These are phyloP conservation scores for Nephotettix cincticeps DNA, from an alignment of 1,140 invertebrate species.

Conservation along the genomic window DNA sequence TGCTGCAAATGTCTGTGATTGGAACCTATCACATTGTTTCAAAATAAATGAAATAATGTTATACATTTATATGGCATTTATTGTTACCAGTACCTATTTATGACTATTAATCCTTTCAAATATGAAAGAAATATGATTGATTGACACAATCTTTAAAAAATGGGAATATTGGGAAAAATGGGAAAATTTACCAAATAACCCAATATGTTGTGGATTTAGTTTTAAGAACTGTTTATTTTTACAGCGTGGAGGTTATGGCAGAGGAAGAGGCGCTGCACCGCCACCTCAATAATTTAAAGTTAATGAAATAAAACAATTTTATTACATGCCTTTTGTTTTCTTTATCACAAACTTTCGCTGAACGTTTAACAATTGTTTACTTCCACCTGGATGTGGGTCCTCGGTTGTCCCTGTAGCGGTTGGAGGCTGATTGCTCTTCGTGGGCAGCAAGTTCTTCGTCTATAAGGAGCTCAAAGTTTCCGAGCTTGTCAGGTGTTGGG, in stretches of 20 bases:
- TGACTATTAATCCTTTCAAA: no score
- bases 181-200: no score
- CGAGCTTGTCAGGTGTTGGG: conserved; percentile 72
- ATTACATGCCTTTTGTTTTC: conserved; percentile 20
- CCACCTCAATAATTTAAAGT: conserved; percentile 33
- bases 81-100: no score
- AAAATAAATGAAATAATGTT: no score
- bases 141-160: no score
- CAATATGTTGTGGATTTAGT: no score
- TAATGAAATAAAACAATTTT: conserved; percentile 27
- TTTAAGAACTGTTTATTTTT: no score
- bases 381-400: conserved; percentile 52
- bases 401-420: conserved; percentile 75
- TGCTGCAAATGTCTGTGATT: no score
- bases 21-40: no score
- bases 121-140: no score
- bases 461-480: conserved; percentile 86
- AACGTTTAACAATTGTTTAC: conserved; percentile 2
- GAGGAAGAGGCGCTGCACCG: conserved; percentile 45
- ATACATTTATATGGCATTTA: no score
- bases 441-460: conserved; percentile 75
- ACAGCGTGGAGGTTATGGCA: conserved; percentile 52
- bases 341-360: conserved; percentile 9
- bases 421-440: conserved; percentile 46
- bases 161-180: no score